Percentiles rank a stretch among this genome's conserved stretches.
These are phyloP conservation scores for Orientallactaga sibirica DNA, from an alignment of 2,797 vertebrate species.

Conservation along the genomic window DNA sequence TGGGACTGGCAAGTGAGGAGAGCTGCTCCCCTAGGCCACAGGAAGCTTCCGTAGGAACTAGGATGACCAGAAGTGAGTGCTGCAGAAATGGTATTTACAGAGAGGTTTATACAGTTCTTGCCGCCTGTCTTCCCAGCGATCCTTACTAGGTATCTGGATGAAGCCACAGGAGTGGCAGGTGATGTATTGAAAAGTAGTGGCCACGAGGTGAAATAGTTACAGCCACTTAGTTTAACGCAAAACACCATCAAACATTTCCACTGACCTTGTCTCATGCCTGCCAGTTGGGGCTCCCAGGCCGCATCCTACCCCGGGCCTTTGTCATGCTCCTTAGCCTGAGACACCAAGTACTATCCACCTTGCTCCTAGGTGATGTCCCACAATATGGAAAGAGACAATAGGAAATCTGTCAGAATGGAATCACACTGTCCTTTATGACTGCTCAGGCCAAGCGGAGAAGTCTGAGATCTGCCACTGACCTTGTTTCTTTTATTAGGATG, in stretches of 20 bases:
- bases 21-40: background rate
- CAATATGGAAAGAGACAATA: background rate
- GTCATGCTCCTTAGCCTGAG: background rate
- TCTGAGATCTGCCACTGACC: background rate
- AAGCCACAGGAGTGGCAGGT: background rate
- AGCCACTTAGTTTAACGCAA: slow-evolving; percentile 52
- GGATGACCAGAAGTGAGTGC: background rate
- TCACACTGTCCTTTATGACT: background rate
- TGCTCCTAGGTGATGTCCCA: background rate
- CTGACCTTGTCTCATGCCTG: background rate
- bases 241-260: background rate
- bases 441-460: background rate
- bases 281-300: background rate
- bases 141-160: background rate
- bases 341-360: background rate
- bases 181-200: slow-evolving; percentile 49
- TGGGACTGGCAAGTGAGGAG: background rate
- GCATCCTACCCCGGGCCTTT: background rate
- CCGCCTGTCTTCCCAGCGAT: background rate
- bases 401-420: background rate
- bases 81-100: background rate
- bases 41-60: background rate
- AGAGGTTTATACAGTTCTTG: background rate
- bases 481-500: background rate
- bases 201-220: slow-evolving; percentile 44